phyloP scores from a whole-genome alignment of 2,888 invertebrate genomes.

The Bellardia pandia region DNA sequence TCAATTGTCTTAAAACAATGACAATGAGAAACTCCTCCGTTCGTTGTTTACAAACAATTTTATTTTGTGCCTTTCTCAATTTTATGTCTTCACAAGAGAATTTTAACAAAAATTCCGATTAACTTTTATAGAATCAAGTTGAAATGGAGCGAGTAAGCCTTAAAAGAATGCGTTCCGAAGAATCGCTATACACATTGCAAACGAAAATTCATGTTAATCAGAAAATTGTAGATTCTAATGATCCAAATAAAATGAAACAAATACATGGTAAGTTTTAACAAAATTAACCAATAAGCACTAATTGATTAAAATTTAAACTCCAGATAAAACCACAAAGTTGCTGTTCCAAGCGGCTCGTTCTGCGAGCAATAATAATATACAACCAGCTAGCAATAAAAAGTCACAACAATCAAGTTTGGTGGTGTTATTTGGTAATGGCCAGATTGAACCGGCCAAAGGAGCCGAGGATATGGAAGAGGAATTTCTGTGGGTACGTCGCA shows the following conservation, averaged over 20 bases:
- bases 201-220: constrained; percentile 78
- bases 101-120: neutral
- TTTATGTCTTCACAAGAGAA: neutral
- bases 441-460: constrained; percentile 71
- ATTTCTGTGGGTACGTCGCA: constrained; percentile 74
- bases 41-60: constrained; percentile 46
- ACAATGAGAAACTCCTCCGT: too few relatives aligned
- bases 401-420: constrained; percentile 74
- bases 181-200: constrained; percentile 73
- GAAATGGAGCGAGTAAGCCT: constrained; percentile 63
- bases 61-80: neutral
- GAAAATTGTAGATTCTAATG: constrained; percentile 75
- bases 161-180: constrained; percentile 73
- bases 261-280: constrained; percentile 76
- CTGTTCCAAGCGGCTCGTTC: constrained; percentile 77
- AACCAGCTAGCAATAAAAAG: constrained; percentile 23
- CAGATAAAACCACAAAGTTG: constrained; percentile 78
- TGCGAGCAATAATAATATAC: constrained; percentile 24
- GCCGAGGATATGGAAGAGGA: constrained; percentile 72
- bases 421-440: constrained; percentile 77
- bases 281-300: neutral
- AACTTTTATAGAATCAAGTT: neutral
- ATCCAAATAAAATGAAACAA: constrained; percentile 78
- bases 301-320: neutral
- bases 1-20: too few relatives aligned